Evolutionary conservation across 64 coral and sea anemone genomes (phyloP).

Genomic region (Porites australiensis): DNA sequence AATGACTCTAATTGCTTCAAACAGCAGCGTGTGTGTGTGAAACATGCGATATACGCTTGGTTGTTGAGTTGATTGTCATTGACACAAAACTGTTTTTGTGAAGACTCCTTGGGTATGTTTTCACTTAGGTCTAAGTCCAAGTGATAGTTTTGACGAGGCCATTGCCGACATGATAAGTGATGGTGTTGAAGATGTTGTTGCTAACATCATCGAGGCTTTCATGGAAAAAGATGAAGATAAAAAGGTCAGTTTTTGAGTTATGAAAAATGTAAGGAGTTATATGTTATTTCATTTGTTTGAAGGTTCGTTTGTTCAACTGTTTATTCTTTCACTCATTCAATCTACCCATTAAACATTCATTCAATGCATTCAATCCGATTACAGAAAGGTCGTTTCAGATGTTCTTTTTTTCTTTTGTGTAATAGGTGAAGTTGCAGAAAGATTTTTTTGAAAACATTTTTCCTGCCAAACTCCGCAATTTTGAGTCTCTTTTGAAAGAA

Average conservation of each 20-base stretch:
- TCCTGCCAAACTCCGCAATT: not conserved
- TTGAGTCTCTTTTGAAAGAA: not conserved
- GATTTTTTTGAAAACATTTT: constrained; percentile 22
- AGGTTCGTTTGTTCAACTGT: no score
- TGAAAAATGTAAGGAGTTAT: no score
- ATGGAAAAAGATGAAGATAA: constrained; percentile 50
- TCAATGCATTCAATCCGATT: no score
- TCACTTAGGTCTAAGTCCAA: constrained; percentile 31
- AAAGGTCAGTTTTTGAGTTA: constrained; percentile 15
- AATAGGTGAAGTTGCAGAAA: not conserved
- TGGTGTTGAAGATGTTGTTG: constrained; percentile 19
- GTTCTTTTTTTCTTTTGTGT: not conserved
- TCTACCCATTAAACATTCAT: no score
- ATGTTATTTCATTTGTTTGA: no score
- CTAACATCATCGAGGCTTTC: not conserved
- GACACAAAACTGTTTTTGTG: no score
- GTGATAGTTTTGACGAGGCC: constrained; percentile 18
- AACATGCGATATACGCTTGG: no score
- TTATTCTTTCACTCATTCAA: no score
- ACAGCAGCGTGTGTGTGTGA: no score
- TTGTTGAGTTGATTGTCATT: no score
- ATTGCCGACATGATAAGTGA: constrained; percentile 54
- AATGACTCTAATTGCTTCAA: no score
- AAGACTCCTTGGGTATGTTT: not conserved
- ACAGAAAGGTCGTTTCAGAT: no score